phyloP scores from a whole-genome alignment of 2,888 invertebrate species.

The Erebia ligea region DNA sequence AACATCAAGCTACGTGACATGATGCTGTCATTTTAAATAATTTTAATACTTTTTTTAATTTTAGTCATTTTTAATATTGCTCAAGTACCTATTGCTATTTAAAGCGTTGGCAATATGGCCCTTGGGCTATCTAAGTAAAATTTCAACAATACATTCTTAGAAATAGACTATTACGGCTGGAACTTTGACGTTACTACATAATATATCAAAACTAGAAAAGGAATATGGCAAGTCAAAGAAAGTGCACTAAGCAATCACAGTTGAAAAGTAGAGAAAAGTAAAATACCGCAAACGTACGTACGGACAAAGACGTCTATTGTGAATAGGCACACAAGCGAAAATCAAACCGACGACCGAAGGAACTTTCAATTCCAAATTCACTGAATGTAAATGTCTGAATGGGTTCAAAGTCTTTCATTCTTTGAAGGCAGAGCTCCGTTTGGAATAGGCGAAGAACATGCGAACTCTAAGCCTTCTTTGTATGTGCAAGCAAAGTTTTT shows the following conservation, averaged over 20 bases:
- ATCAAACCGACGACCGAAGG: slow-evolving; percentile 28
- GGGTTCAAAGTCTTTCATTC: slow-evolving; percentile 33
- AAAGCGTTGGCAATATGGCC: too few relatives aligned
- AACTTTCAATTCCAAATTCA: slow-evolving; percentile 30
- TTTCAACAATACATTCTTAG: too few relatives aligned
- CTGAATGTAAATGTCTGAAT: slow-evolving; percentile 36
- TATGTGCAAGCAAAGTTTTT: not conserved
- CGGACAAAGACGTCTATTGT: slow-evolving; percentile 29
- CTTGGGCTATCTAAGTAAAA: too few relatives aligned
- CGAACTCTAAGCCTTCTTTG: not conserved
- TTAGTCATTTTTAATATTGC: too few relatives aligned
- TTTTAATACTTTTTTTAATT: too few relatives aligned
- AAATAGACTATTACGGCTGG: too few relatives aligned
- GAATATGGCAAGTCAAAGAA: not conserved
- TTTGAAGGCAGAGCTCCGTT: slow-evolving; percentile 24
- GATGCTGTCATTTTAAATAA: too few relatives aligned
- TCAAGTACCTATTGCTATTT: too few relatives aligned
- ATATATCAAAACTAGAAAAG: not conserved
- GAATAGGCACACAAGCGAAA: slow-evolving; percentile 31
- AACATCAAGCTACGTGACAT: too few relatives aligned
- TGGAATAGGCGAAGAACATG: slow-evolving; percentile 18
- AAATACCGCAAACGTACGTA: slow-evolving; percentile 25
- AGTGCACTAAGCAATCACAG: slow-evolving; percentile 17
- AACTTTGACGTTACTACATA: not conserved
- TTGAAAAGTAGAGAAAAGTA: slow-evolving; percentile 25